Evolutionary conservation across 2,888 invertebrate species (phyloP).

Genomic region (Mechanitis mazaeus): DNA sequence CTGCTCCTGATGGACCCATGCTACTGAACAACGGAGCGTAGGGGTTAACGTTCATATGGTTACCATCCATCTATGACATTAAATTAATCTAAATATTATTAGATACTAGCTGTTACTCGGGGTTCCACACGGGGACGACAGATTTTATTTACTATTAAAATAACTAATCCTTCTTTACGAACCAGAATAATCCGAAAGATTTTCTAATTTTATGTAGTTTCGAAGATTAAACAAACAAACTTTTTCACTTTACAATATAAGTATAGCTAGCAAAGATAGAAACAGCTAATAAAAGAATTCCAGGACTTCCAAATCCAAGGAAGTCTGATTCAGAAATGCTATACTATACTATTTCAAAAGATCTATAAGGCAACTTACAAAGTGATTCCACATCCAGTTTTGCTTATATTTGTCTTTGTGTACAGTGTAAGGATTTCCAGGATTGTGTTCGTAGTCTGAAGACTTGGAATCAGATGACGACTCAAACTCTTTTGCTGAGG

Average conservation of each 20-base stretch:
- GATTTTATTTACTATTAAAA: too few species aligned
- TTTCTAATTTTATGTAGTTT: too few species aligned
- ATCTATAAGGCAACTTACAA: conserved; percentile 12
- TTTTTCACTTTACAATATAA: too few species aligned
- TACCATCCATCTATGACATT: conserved; percentile 55
- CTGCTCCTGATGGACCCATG: conserved; percentile 44
- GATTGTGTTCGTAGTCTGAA: conserved; percentile 48
- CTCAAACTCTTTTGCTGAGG: conserved; percentile 3
- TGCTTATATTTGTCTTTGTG: conserved; percentile 54
- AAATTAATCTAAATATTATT: conserved; percentile 23
- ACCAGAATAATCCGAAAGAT: too few species aligned
- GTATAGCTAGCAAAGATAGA: too few species aligned
- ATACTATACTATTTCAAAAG: background rate
- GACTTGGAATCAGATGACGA: conserved; percentile 24
- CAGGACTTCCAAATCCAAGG: background rate
- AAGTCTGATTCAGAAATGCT: background rate
- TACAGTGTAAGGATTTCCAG: conserved; percentile 59
- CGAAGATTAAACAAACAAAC: too few species aligned
- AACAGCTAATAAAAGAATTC: background rate
- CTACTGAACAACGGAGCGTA: conserved; percentile 44
- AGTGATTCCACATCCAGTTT: conserved; percentile 58
- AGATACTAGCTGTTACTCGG: background rate
- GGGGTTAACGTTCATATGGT: conserved; percentile 64
- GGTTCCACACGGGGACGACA: too few species aligned
- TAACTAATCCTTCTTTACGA: too few species aligned